Evolutionary conservation across 2,888 invertebrate genomes (phyloP).

Genomic region (Synanthedon myopaeformis): DNA sequence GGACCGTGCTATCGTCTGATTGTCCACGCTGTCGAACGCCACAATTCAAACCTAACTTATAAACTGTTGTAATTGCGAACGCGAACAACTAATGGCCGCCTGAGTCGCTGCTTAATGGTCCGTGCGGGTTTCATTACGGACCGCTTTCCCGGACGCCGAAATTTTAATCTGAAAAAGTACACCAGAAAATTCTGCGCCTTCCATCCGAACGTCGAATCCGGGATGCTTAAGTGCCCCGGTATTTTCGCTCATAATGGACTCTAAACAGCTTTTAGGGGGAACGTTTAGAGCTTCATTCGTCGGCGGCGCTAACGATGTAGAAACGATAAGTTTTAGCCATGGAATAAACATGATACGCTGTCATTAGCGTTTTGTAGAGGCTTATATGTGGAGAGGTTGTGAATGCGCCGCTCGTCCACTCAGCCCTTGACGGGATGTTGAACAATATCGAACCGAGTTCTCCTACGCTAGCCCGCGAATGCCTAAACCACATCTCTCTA

Average conservation of each 20-base stretch:
- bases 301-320: conserved; percentile 45
- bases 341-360: conserved; percentile 37
- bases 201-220: conserved; percentile 15
- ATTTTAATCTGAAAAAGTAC: conserved; percentile 35
- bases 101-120: conserved; percentile 41
- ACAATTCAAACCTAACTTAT: conserved; percentile 36
- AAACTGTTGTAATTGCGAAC: conserved; percentile 45
- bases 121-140: conserved; percentile 48
- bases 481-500: neutral
- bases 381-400: conserved; percentile 2
- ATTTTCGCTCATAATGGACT: conserved; percentile 29
- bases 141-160: conserved; percentile 39
- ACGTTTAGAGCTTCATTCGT: conserved; percentile 41
- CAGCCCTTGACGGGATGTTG: conserved; percentile 16
- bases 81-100: conserved; percentile 45
- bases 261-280: conserved; percentile 41
- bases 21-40: neutral
- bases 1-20: conserved; percentile 12
- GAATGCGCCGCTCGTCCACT: conserved; percentile 15
- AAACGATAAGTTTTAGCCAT: conserved; percentile 43
- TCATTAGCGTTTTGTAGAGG: conserved; percentile 16
- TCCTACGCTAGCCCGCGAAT: too few relatives aligned
- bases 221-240: conserved; percentile 34
- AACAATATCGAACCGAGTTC: conserved; percentile 8
- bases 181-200: conserved; percentile 16